These are phyloP conservation scores for Standfussiana lucernea DNA, from an alignment of 2,888 invertebrate genomes.

Conservation along the genomic window DNA sequence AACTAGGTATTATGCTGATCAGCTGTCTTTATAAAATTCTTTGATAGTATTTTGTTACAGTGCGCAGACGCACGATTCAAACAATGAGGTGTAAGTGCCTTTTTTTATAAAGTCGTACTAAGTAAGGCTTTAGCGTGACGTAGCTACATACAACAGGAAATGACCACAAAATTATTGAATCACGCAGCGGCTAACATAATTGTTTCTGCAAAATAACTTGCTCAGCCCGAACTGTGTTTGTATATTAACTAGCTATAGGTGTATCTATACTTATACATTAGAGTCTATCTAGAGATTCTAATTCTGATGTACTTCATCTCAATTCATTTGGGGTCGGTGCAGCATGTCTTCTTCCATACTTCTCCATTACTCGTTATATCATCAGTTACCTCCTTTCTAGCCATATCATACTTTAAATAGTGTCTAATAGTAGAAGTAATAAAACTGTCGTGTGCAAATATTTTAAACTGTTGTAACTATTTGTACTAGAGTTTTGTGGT, in stretches of 20 bases:
- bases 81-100: not conserved
- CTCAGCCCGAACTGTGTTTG: not conserved
- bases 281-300: not conserved
- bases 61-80: constrained; percentile 25
- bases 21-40: constrained; percentile 35
- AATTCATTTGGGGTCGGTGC: no score
- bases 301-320: not conserved
- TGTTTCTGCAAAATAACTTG: not conserved
- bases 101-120: not conserved
- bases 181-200: not conserved
- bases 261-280: not conserved
- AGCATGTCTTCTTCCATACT: no score
- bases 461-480: not conserved
- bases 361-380: no score
- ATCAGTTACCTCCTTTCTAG: no score
- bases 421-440: not conserved
- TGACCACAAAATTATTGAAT: not conserved
- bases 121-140: no score
- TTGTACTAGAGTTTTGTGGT: no score
- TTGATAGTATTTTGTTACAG: not conserved
- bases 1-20: constrained; percentile 29
- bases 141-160: not conserved
- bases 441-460: not conserved
- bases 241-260: not conserved
- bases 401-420: no score